phyloP scores from a whole-genome alignment of 2,113 vertebrate genomes.

The Mastomys natalensis region DNA sequence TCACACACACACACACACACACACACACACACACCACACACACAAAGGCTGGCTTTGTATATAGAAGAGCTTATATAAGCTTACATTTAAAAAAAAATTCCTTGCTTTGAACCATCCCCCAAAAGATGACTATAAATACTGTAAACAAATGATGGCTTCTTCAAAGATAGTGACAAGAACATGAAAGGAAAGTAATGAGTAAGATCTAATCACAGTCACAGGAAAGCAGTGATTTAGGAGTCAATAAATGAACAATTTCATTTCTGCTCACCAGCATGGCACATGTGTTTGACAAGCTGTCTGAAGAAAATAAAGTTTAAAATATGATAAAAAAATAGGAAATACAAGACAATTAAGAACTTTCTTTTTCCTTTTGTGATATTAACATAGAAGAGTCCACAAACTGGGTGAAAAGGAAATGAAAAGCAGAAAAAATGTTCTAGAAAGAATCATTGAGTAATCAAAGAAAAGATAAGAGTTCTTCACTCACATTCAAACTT shows the following conservation, averaged over 20 bases:
- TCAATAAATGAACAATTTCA: conserved; percentile 52
- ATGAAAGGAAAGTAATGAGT: conserved; percentile 46
- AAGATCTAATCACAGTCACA: conserved; percentile 36
- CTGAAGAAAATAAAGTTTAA: conserved; percentile 56
- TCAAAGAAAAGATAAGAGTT: not conserved
- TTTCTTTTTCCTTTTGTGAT: not conserved
- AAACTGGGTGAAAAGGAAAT: not conserved
- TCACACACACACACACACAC: not conserved
- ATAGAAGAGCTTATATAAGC: conserved; percentile 24
- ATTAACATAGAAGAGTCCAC: not conserved
- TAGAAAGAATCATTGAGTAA: conserved; percentile 46
- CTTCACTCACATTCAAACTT: not conserved
- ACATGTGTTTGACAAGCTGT: conserved; percentile 23
- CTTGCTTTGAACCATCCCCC: not conserved
- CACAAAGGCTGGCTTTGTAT: not conserved
- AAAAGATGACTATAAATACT: conserved; percentile 52
- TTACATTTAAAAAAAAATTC: conserved; percentile 54
- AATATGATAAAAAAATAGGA: not conserved
- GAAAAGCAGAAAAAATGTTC: not conserved
- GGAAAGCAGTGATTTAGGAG: conserved; percentile 59
- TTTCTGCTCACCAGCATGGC: conserved; percentile 12
- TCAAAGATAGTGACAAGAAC: conserved; percentile 51
- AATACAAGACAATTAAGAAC: not conserved
- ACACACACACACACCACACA: not conserved
- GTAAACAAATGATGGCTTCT: conserved; percentile 44